phyloP scores from a whole-genome alignment of 2,797 vertebrate genomes.

The Brotogeris chrysoptera region DNA sequence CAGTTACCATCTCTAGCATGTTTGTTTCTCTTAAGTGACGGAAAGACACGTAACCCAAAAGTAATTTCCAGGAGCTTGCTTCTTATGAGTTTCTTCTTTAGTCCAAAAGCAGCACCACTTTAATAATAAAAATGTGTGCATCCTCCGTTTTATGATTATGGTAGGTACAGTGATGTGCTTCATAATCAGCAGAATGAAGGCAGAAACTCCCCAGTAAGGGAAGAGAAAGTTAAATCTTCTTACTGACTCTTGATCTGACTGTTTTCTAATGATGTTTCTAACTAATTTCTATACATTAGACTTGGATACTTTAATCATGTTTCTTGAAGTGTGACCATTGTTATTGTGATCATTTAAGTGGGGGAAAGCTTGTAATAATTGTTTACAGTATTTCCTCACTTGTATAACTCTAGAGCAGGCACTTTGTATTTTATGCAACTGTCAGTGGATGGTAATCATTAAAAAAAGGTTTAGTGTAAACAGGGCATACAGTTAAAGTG shows the following conservation, averaged over 20 bases:
- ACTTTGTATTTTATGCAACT: not conserved
- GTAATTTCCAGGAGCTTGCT: not conserved
- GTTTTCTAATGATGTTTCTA: not conserved
- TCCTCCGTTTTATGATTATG: not conserved
- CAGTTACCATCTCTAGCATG: not conserved
- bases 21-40: not conserved
- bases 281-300: not conserved
- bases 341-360: not conserved
- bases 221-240: not conserved
- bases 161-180: not conserved
- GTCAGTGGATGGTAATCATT: not conserved
- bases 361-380: rapidly evolving
- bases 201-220: not conserved
- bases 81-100: not conserved
- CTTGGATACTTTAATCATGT: not conserved
- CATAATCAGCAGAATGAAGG: not conserved
- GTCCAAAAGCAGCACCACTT: not conserved
- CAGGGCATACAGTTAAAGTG: rapidly evolving
- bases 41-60: not conserved
- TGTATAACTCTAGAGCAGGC: not conserved
- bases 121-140: not conserved
- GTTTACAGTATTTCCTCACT: not conserved
- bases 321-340: not conserved
- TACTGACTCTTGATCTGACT: not conserved
- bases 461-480: not conserved